A percentile compares a stretch with the other conserved stretches of the same genome.
phyloP scores from a whole-genome alignment of 2,888 invertebrate species.

The Tipula helvola region DNA sequence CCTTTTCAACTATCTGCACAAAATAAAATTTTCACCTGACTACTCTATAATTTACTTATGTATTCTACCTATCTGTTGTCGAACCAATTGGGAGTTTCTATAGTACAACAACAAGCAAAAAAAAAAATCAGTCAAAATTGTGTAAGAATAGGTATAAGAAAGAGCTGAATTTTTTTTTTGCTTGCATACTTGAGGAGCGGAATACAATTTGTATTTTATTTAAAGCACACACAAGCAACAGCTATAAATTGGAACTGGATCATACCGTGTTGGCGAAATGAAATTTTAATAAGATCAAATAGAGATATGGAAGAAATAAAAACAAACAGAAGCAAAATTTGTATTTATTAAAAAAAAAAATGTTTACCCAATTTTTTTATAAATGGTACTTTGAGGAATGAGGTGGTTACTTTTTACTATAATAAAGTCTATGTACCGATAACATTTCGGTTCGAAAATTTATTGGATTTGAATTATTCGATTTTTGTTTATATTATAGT shows the following conservation, averaged over 20 bases:
- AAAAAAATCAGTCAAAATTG: not conserved
- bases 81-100: not conserved
- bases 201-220: not conserved
- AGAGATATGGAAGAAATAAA: not conserved
- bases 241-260: conserved; percentile 8
- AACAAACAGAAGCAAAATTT: not conserved
- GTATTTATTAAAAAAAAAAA: too few relatives aligned
- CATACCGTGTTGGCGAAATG: conserved; percentile 6
- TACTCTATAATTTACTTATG: not conserved
- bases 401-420: not conserved
- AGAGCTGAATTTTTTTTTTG: not conserved
- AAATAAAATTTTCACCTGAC: not conserved
- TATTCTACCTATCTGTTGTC: not conserved
- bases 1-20: not conserved
- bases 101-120: not conserved
- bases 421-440: too few relatives aligned
- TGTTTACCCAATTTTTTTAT: not conserved
- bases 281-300: conserved; percentile 10
- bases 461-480: not conserved
- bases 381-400: not conserved
- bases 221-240: not conserved
- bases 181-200: not conserved
- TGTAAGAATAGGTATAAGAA: not conserved
- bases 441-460: not conserved
- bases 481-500: not conserved